phyloP scores from a whole-genome alignment of 2,797 vertebrate species.

The Rhyacichthys aspro region DNA sequence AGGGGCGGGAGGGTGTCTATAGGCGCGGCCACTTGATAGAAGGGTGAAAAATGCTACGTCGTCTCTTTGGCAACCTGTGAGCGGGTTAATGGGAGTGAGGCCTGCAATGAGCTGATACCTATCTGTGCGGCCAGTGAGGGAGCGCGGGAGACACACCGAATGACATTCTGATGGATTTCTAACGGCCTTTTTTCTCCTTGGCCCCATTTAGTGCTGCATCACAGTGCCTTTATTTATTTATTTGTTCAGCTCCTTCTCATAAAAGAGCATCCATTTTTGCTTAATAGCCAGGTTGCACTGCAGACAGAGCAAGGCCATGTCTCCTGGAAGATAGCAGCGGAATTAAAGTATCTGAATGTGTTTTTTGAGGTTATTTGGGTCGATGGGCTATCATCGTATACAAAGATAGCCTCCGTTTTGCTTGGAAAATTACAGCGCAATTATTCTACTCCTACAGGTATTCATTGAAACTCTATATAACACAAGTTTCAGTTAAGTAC shows the following conservation, averaged over 20 bases:
- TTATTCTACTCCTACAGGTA: neutral
- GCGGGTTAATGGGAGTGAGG: slow-evolving; percentile 78
- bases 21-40: slow-evolving; percentile 41
- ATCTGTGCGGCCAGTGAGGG: slow-evolving; percentile 61
- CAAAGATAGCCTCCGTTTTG: slow-evolving; percentile 19
- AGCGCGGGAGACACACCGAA: slow-evolving; percentile 54
- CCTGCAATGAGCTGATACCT: slow-evolving; percentile 70
- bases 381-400: slow-evolving; percentile 10
- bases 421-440: neutral
- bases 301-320: slow-evolving; percentile 24
- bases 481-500: neutral
- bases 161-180: slow-evolving; percentile 79
- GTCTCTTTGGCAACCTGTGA: slow-evolving; percentile 64
- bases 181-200: slow-evolving; percentile 72
- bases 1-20: slow-evolving; percentile 37
- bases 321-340: slow-evolving; percentile 23
- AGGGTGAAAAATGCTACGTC: slow-evolving; percentile 56
- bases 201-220: slow-evolving; percentile 59
- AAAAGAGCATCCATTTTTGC: slow-evolving; percentile 67
- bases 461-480: neutral
- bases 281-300: slow-evolving; percentile 62
- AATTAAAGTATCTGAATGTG: slow-evolving; percentile 30
- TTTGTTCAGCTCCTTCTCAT: slow-evolving; percentile 36
- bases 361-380: slow-evolving; percentile 7
- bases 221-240: slow-evolving; percentile 60